A percentile compares a stretch with the other conserved stretches of the same genome.
Conservation (phyloP, 2,888 invertebrate genomes). For the Orthosia gothica region DNA sequence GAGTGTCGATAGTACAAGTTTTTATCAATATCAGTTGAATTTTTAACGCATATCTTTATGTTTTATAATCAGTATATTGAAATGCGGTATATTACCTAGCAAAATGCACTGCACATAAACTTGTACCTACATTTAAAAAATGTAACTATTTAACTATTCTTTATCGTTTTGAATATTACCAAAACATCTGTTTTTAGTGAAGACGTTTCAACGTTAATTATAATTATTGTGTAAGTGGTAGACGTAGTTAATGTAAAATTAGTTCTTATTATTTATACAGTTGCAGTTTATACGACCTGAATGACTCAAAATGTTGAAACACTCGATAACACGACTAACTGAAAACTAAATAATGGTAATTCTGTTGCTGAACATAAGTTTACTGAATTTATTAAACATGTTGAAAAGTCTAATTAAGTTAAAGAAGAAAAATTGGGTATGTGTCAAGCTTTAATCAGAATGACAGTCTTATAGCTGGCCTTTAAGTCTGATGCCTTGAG, state of each 20-base stretch:
- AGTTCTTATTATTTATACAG: conserved; percentile 59
- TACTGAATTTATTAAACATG: neutral
- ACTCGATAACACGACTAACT: conserved; percentile 25
- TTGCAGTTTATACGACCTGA: conserved; percentile 34
- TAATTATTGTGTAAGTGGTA: conserved; percentile 10
- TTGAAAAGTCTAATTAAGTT: neutral
- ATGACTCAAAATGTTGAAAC: conserved; percentile 48
- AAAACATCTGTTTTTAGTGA: conserved; percentile 11
- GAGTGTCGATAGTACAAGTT: neutral
- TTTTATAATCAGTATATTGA: neutral
- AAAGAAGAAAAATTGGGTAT: neutral
- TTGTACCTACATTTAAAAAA: neutral
- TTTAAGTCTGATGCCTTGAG: neutral
- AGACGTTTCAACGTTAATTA: conserved; percentile 10
- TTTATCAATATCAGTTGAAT: neutral
- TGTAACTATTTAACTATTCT: neutral
- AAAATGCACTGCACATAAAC: neutral
- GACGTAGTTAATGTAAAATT: conserved; percentile 36
- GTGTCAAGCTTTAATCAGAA: neutral
- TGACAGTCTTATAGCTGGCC: neutral
- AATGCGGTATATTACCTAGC: neutral
- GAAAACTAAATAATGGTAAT: conserved; percentile 37
- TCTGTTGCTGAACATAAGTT: conserved; percentile 4
- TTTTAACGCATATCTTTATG: neutral
- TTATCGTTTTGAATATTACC: neutral